Conservation (phyloP, 2,797 vertebrate species). For the Tapirus indicus region DNA sequence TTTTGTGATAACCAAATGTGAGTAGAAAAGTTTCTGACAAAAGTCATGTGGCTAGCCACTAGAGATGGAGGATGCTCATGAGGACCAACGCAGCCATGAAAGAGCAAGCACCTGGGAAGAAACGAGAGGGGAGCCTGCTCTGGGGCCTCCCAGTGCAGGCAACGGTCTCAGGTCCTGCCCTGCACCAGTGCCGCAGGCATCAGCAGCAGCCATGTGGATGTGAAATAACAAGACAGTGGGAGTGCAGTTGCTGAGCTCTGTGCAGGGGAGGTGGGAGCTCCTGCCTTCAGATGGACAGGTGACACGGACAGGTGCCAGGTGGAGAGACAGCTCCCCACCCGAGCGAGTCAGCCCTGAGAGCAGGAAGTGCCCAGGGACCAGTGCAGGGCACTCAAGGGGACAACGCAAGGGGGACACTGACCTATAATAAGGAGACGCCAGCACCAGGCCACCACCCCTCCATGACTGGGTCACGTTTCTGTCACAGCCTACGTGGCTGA, state of each 20-base stretch:
- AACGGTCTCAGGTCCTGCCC: no score
- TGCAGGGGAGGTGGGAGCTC: not conserved
- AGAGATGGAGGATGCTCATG: fast-evolving
- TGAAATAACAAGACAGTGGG: no score
- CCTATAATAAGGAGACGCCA: fast-evolving
- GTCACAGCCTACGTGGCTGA: fast-evolving
- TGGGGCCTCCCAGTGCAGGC: not conserved
- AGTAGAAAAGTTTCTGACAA: fast-evolving
- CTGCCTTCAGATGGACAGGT: not conserved
- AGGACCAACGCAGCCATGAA: fast-evolving
- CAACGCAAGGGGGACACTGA: not conserved
- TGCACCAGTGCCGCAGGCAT: no score
- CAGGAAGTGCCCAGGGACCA: no score
- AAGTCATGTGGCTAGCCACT: fast-evolving
- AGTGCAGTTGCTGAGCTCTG: fast-evolving
- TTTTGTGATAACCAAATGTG: not conserved
- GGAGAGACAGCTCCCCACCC: no score
- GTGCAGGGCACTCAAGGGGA: not conserved
- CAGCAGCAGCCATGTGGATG: no score
- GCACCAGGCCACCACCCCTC: no score
- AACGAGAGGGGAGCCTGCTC: fast-evolving
- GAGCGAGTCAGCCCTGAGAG: fast-evolving
- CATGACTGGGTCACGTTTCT: not conserved
- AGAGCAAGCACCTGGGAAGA: not conserved
- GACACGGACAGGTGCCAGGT: not conserved